A percentile compares a stretch with the other conserved stretches of the same genome.
phyloP scores from a whole-genome alignment of 2,797 vertebrate species.

The Eleutherodactylus coqui region DNA sequence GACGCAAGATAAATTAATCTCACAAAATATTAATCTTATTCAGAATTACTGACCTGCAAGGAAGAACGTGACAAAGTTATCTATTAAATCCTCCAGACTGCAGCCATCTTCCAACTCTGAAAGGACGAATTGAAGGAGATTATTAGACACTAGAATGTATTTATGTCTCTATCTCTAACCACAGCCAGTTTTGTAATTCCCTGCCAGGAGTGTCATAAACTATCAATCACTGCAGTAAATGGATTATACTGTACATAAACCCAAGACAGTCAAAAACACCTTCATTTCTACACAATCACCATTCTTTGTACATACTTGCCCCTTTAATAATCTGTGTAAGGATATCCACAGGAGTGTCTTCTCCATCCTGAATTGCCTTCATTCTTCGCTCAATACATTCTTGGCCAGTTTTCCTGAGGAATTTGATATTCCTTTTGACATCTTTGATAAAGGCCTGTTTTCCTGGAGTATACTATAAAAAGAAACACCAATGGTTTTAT shows the following conservation, averaged over 20 bases:
- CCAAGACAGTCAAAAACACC: too few species aligned
- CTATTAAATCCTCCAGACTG: conserved; percentile 85
- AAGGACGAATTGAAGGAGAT: conserved; percentile 28
- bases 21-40: neutral
- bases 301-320: conserved; percentile 64
- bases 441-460: conserved; percentile 78
- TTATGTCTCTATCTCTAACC: too few species aligned
- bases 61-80: conserved; percentile 93
- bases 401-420: conserved; percentile 83
- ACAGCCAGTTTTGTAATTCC: too few species aligned
- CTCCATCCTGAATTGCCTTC: conserved; percentile 77
- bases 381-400: conserved; percentile 82
- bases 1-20: neutral
- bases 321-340: conserved; percentile 89
- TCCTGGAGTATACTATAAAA: conserved; percentile 63
- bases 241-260: too few species aligned
- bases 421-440: conserved; percentile 74
- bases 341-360: conserved; percentile 83
- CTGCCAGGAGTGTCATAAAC: too few species aligned
- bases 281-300: too few species aligned
- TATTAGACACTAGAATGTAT: neutral
- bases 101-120: conserved; percentile 78
- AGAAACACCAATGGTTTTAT: neutral
- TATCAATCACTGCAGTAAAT: too few species aligned
- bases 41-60: conserved; percentile 81